phyloP scores from a whole-genome alignment of 2,888 invertebrate genomes.

The Ceratothoa steindachneri region DNA sequence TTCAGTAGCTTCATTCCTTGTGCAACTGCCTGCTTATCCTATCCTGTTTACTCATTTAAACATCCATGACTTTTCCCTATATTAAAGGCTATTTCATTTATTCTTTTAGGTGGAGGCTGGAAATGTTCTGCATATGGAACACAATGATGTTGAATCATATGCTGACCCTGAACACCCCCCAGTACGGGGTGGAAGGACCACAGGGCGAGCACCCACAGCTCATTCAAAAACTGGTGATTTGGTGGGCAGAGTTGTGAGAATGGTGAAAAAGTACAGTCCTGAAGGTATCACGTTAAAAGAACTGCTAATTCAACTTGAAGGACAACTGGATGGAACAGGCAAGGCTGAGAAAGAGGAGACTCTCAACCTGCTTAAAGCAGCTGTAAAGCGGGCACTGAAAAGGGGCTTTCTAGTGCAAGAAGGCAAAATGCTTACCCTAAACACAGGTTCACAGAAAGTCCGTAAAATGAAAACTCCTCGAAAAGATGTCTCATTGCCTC shows the following conservation, averaged over 20 bases:
- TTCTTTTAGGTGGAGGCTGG: slow-evolving; percentile 46
- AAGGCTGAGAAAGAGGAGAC: slow-evolving; percentile 24
- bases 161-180: slow-evolving; percentile 45
- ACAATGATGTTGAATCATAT: slow-evolving; percentile 40
- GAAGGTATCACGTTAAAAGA: slow-evolving; percentile 37
- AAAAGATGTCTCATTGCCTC: background rate
- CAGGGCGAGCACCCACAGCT: slow-evolving; percentile 36
- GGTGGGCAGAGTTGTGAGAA: slow-evolving; percentile 43
- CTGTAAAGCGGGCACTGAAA: slow-evolving; percentile 43
- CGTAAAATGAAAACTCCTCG: slow-evolving; percentile 2
- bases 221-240: slow-evolving; percentile 42
- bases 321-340: background rate
- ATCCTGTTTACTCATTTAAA: background rate
- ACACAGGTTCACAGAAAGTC: background rate
- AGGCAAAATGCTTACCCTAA: slow-evolving; percentile 19
- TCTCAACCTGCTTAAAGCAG: slow-evolving; percentile 30
- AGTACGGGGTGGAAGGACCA: slow-evolving; percentile 31
- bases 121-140: slow-evolving; percentile 41
- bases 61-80: too few species aligned
- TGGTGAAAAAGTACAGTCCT: slow-evolving; percentile 25
- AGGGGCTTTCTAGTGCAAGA: slow-evolving; percentile 40
- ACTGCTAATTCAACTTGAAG: slow-evolving; percentile 30
- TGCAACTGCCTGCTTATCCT: background rate
- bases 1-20: background rate
- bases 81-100: too few species aligned